Percentiles rank a stretch among this genome's conserved stretches.
phyloP scores from a whole-genome alignment of 2,797 vertebrate genomes.

The Channa striata region DNA sequence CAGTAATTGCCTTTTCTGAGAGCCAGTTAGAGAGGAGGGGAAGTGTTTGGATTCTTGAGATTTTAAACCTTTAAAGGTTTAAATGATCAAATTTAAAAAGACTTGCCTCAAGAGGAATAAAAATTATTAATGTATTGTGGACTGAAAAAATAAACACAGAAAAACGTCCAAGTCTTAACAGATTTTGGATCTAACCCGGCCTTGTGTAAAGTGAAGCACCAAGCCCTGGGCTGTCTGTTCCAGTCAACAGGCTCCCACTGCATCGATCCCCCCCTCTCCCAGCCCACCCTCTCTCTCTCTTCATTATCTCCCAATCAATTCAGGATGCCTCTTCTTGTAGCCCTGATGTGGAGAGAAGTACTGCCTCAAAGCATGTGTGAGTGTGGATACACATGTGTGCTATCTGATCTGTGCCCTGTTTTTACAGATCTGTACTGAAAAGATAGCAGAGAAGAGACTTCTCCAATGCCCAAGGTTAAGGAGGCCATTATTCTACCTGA shows the following conservation, averaged over 20 bases:
- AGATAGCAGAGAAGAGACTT: constrained; percentile 56
- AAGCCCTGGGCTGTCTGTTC: constrained; percentile 31
- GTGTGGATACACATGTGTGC: constrained; percentile 31
- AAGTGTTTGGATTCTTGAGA: constrained; percentile 5
- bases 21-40: background rate
- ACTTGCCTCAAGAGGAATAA: constrained; percentile 2
- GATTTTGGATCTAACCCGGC: constrained; percentile 18
- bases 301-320: constrained; percentile 76
- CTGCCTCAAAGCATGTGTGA: constrained; percentile 45
- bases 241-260: constrained; percentile 30
- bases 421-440: constrained; percentile 72
- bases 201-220: constrained; percentile 26
- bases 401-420: constrained; percentile 38
- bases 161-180: background rate
- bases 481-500: constrained; percentile 76
- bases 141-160: background rate
- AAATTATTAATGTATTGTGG: background rate
- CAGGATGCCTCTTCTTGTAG: constrained; percentile 66
- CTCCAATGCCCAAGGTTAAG: constrained; percentile 71
- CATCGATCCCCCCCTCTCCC: constrained; percentile 62
- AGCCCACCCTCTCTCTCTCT: constrained; percentile 75
- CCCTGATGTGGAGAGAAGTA: constrained; percentile 64
- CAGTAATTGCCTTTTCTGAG: constrained; percentile 19
- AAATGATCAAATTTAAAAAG: background rate
- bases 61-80: background rate